A percentile compares a stretch with the other conserved stretches of the same genome.
Conservation (phyloP, 2,888 invertebrate genomes). For the Andrena bicolor region DNA sequence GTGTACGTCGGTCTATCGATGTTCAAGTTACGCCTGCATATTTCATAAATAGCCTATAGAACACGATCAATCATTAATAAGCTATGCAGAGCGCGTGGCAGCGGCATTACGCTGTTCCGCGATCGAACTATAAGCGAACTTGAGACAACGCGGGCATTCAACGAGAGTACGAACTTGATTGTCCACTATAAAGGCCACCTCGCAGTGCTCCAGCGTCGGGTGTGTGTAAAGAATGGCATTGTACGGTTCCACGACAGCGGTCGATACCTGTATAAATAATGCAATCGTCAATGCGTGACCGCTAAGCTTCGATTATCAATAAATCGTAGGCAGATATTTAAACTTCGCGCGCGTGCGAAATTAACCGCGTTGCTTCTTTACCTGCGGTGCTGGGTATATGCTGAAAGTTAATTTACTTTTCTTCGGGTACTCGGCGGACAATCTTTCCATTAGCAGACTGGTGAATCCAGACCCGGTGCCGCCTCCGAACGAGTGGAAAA, state of each 20-base stretch:
- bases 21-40: constrained; percentile 86
- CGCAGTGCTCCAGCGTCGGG: constrained; percentile 82
- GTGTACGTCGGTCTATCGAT: constrained; percentile 89
- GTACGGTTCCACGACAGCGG: constrained; percentile 82
- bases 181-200: constrained; percentile 82
- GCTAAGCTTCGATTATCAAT: neutral
- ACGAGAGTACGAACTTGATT: constrained; percentile 74
- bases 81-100: no score
- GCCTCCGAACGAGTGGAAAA: constrained; percentile 96
- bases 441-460: constrained; percentile 95
- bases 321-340: neutral
- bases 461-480: constrained; percentile 97
- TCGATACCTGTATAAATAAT: constrained; percentile 82
- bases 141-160: neutral
- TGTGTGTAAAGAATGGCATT: constrained; percentile 83
- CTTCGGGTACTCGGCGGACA: constrained; percentile 97
- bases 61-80: neutral
- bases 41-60: constrained; percentile 78
- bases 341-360: neutral
- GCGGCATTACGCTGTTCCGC: neutral
- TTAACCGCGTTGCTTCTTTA: constrained; percentile 77
- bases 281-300: neutral
- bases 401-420: constrained; percentile 97
- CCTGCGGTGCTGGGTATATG: constrained; percentile 97
- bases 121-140: neutral